Evolutionary conservation across 2,797 vertebrate species (phyloP), one percentile per base, ranked within the genome.

Genomic region (Leuciscus waleckii): DNA sequence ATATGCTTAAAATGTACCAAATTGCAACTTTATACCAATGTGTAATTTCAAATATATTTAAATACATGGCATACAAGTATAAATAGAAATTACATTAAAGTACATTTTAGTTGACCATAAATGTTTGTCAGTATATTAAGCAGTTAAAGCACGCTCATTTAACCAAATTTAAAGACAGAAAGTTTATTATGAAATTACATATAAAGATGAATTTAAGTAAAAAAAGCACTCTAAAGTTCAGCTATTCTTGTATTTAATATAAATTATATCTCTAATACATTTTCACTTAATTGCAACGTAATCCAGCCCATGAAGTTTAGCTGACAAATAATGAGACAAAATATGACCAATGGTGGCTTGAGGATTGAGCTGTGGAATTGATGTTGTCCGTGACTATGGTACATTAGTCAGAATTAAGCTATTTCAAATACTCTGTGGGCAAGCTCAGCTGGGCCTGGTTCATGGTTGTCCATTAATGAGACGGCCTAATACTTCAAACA

Each of bases 381-480:
- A 68, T 56, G 77, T 74, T 75, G 77, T 82, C 63, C 13, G 14
- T 41, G 56, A 49, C 78, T 35, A 19, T 51, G 70, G 26, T 23
- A 35, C 77, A 81, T 84, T 63, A 61, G 71, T 70, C 69, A 54
- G 73, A 87, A 77, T 76, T 81, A 76, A 84, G 63, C 83, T 35
- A 67, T 61, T n/a, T 26, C 3, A 54, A 79, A 43, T 76, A 46
- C 70, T 81, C 71, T 35, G 41, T 63, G 49, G 54, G 74, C 76
- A 73, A 73, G 32, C 75, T 73, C 39, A 68, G 70, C 56, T 46
- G 63, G 75, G 41, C 26, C 78, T 54, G 35, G 17, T 76, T 76
- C 77, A 29, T 58, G 70, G 61, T 32, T 71, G 73, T 78, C 73
- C 73, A 85, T 29, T 78, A 87, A 85, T 81, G 83, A 85, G 86